phyloP scores from a whole-genome alignment of 2,888 invertebrate species.

The Dendrolimus houi region DNA sequence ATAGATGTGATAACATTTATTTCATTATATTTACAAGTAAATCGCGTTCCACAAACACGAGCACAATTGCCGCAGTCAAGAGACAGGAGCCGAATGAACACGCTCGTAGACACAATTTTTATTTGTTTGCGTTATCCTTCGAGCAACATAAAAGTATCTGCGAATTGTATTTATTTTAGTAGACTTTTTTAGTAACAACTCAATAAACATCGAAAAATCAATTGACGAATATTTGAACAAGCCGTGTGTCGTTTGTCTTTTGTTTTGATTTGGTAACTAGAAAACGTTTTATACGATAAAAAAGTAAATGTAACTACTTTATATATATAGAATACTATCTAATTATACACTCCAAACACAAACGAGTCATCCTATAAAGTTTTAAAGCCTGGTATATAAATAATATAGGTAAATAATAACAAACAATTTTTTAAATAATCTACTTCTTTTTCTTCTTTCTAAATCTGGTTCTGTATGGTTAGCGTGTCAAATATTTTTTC shows the following conservation, averaged over 20 bases:
- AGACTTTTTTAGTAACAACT: constrained; percentile 59
- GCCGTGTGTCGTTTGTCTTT: background rate
- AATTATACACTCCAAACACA: too few relatives aligned
- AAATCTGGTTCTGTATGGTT: too few relatives aligned
- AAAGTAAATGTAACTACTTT: too few relatives aligned
- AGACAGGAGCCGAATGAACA: constrained; percentile 12
- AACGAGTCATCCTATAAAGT: too few relatives aligned
- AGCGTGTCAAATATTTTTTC: too few relatives aligned
- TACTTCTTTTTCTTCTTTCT: too few relatives aligned
- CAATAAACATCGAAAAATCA: constrained; percentile 61
- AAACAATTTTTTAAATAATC: too few relatives aligned
- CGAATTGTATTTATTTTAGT: constrained; percentile 53
- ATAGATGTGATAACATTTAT: background rate
- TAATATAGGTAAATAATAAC: too few relatives aligned
- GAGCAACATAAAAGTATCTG: constrained; percentile 52
- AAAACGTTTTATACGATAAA: too few relatives aligned
- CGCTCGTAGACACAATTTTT: constrained; percentile 45
- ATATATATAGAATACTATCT: too few relatives aligned
- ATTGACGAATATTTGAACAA: constrained; percentile 52
- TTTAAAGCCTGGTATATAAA: too few relatives aligned
- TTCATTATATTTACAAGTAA: constrained; percentile 12
- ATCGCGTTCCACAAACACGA: constrained; percentile 15
- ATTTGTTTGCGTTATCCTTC: constrained; percentile 54
- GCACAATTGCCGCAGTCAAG: constrained; percentile 12
- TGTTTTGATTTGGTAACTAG: background rate